phyloP scores from a whole-genome alignment of 2,113 vertebrate genomes.

The Athene noctua region DNA sequence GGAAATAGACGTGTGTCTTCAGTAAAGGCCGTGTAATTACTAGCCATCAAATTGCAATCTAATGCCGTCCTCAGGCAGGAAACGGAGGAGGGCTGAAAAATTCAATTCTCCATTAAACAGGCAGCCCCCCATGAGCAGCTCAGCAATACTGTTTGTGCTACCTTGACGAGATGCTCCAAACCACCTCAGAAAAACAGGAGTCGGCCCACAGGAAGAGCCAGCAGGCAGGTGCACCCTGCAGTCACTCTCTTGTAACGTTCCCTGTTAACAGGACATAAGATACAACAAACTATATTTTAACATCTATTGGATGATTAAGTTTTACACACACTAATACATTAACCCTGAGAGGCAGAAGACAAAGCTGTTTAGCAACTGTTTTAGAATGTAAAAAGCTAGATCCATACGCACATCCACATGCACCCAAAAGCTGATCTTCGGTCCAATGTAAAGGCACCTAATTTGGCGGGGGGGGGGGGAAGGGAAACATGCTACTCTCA shows the following conservation, averaged over 20 bases:
- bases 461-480: background rate
- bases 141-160: background rate
- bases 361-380: too few species aligned
- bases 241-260: background rate
- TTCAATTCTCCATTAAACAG: background rate
- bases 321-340: background rate
- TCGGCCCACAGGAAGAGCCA: background rate
- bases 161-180: background rate
- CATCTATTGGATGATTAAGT: background rate
- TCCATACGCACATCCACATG: fast-evolving
- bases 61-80: background rate
- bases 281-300: background rate
- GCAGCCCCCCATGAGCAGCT: background rate
- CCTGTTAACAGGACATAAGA: background rate
- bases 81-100: background rate
- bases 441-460: background rate
- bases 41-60: background rate
- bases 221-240: background rate
- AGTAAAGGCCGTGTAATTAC: background rate
- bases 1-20: background rate
- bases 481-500: background rate
- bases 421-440: background rate
- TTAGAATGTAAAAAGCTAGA: background rate
- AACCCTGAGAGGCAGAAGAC: background rate
- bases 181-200: background rate